Evolutionary conservation across 2,888 invertebrate genomes (phyloP), one percentile per base, ranked within the genome.

Genomic region (Sinohyriopsis cumingii): DNA sequence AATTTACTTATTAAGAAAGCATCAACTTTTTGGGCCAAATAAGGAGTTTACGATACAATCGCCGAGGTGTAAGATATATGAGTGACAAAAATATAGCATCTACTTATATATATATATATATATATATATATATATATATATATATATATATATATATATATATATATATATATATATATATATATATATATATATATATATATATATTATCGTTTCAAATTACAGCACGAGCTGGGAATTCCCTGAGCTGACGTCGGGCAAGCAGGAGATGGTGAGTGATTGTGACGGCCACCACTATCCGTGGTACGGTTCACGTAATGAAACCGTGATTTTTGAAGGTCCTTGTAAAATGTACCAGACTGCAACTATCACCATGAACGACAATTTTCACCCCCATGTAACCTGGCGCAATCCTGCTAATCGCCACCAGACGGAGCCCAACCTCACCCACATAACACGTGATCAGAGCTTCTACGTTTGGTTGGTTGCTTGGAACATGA

Each of bases 341-440:
- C 89, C 89, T 2, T 85, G 86, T 59, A 81, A 83, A 25, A 81
- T 81, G 74, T 83, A 82, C 65, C 86, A 86, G 69, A 82, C 82
- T 6, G 84, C 88, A 28, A 87, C 83, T 3, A 83, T 90, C 28
- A 84, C 84, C 67, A 89, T 90, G 89, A 89, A 89, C 75, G 90
- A 90, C 79, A 90, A 90, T 80, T 90, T 90, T 82, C 90, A 89
- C 77, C 90, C 90, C 7, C 88, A 89, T 69, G 88, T 89, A 45
- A 89, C 89, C 6, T 89, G 89, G 89, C 80, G 88, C 60, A 87
- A 89, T 54, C 89, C 89, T n/a, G 84, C 86, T 76, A 86, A 84
- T 62, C 81, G 83, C n/a, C 81, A 81, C 68, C 86, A 86, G 76
- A 82, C 83, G 67, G 82, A 79, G 3, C 87, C 89, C 15, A 86